These are phyloP conservation scores for Nipponacmea schrenckii DNA, from an alignment of 2,888 invertebrate genomes.

Conservation along the genomic window DNA sequence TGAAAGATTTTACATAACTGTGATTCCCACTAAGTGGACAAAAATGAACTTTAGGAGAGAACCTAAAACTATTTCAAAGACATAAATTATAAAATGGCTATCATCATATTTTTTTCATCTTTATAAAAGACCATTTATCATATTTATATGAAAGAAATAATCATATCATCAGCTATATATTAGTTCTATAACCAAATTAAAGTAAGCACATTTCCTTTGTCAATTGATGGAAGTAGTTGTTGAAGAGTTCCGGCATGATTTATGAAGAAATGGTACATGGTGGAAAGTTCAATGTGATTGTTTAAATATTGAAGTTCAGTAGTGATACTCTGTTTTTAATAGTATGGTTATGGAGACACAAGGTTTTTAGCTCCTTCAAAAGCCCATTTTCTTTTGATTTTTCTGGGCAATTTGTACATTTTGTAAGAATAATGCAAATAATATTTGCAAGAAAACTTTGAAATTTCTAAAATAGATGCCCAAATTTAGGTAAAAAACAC, in stretches of 20 bases:
- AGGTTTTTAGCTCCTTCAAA: constrained; percentile 27
- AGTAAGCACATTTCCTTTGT: constrained; percentile 36
- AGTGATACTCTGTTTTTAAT: constrained; percentile 32
- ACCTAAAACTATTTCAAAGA: background rate
- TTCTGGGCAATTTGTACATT: constrained; percentile 25
- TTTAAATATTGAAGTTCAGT: constrained; percentile 29
- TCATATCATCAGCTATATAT: background rate
- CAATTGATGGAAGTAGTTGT: constrained; percentile 15
- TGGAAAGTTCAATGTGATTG: constrained; percentile 30
- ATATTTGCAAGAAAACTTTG: background rate
- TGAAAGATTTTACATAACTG: background rate
- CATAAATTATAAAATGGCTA: background rate
- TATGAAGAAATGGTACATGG: constrained; percentile 15
- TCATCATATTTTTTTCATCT: constrained; percentile 6
- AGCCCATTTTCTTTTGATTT: constrained; percentile 22
- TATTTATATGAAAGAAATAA: background rate
- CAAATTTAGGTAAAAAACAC: no score
- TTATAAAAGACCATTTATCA: background rate
- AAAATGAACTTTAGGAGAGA: background rate
- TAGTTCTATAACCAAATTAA: background rate
- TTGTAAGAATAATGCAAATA: constrained; percentile 17
- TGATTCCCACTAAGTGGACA: background rate
- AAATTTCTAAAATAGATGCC: no score
- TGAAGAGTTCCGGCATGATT: constrained; percentile 10
- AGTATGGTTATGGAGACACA: constrained; percentile 31